phyloP scores from a whole-genome alignment of 2,113 vertebrate species.

The human region DNA sequence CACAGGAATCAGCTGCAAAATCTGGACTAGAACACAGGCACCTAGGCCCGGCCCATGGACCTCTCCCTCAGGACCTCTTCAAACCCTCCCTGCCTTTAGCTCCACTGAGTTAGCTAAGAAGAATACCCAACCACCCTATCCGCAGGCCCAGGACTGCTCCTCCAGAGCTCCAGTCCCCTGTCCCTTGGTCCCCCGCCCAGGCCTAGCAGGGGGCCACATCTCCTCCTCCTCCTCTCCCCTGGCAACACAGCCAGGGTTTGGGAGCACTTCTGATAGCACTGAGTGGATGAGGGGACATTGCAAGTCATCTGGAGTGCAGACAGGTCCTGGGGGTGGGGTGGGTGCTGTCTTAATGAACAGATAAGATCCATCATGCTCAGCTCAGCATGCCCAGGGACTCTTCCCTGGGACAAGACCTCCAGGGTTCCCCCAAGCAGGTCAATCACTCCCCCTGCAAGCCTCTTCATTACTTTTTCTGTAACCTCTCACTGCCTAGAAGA shows the following conservation, averaged over 20 bases:
- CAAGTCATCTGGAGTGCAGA: rapidly evolving
- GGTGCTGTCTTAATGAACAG: not conserved
- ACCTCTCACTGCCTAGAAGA: not conserved
- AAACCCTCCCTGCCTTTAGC: not conserved
- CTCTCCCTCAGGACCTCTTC: not conserved
- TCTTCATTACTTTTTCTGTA: not conserved
- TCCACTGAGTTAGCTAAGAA: not conserved
- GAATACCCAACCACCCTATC: not conserved
- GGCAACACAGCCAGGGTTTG: not conserved
- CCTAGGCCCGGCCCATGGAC: not conserved
- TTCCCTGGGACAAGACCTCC: not conserved
- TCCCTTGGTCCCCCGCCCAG: not conserved
- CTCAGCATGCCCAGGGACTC: not conserved
- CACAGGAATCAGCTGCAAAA: not conserved
- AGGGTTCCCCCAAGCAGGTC: rapidly evolving
- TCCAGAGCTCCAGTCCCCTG: not conserved
- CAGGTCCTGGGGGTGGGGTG: not conserved
- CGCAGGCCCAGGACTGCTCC: not conserved
- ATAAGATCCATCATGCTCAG: not conserved
- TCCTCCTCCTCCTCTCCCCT: not conserved
- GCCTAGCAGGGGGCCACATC: not conserved
- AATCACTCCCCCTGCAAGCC: not conserved
- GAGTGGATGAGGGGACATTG: not conserved
- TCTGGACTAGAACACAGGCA: not conserved
- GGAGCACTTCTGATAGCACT: not conserved